These are phyloP conservation scores for Nothoprocta pentlandii DNA, from an alignment of 2,113 vertebrate genomes.

Conservation along the genomic window DNA sequence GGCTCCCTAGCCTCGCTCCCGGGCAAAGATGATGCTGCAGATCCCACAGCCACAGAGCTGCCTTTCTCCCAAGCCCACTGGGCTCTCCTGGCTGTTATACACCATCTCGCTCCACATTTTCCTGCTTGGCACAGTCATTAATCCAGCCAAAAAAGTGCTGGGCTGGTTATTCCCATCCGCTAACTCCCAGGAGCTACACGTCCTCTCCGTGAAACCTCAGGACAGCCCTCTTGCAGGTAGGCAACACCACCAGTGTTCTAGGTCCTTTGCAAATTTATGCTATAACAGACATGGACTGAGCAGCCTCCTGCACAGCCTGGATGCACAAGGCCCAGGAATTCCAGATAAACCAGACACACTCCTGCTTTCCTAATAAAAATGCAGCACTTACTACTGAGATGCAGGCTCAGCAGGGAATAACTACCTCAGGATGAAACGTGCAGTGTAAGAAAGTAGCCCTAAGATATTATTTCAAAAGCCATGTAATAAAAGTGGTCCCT, in stretches of 20 bases:
- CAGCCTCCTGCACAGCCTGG: not conserved
- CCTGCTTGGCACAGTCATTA: not conserved
- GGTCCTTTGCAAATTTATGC: not conserved
- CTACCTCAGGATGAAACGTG: not conserved
- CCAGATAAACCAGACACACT: not conserved
- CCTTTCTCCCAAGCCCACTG: not conserved
- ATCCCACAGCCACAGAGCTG: not conserved
- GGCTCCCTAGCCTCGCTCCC: not conserved
- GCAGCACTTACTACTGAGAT: not conserved
- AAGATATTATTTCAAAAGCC: not conserved
- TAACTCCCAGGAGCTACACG: not conserved
- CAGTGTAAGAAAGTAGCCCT: not conserved
- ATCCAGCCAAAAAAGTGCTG: not conserved
- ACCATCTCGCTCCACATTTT: not conserved
- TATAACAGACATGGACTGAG: not conserved
- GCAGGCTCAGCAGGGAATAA: not conserved
- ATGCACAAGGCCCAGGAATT: not conserved
- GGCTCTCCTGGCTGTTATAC: not conserved
- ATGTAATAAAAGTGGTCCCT: not conserved
- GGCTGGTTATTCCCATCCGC: not conserved
- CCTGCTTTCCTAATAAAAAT: not conserved
- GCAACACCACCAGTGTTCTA: not conserved
- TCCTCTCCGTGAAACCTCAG: not conserved
- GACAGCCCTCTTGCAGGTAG: not conserved
- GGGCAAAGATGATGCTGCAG: accelerated